A percentile compares a stretch with the other conserved stretches of the same genome.
phyloP scores from a whole-genome alignment of 2,113 vertebrate species.

The Marcusenius ussheri region DNA sequence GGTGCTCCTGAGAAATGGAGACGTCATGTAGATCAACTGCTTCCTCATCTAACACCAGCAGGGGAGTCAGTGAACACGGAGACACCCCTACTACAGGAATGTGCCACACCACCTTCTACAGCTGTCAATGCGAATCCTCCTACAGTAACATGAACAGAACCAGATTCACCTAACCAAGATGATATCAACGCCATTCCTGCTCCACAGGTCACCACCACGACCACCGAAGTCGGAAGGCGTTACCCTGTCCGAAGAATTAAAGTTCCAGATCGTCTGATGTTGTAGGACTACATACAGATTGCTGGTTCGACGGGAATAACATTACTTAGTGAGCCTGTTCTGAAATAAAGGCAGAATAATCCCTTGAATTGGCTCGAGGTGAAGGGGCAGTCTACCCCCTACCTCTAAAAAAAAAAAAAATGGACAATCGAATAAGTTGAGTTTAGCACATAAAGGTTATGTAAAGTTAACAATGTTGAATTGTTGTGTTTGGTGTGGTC shows the following conservation, averaged over 20 bases:
- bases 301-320: neutral
- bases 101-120: too few relatives aligned
- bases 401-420: too few relatives aligned
- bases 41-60: neutral
- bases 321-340: neutral
- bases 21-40: neutral
- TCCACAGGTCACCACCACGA: neutral
- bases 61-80: too few relatives aligned
- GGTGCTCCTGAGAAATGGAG: too few relatives aligned
- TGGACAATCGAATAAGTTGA: too few relatives aligned
- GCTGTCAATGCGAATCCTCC: neutral
- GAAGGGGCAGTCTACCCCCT: neutral
- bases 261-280: neutral
- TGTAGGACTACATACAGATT: neutral
- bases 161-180: neutral
- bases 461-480: too few relatives aligned
- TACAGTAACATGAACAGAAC: neutral
- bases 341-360: neutral
- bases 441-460: too few relatives aligned
- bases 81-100: too few relatives aligned
- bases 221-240: neutral
- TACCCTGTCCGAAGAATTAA: neutral
- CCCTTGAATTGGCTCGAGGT: neutral
- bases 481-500: too few relatives aligned
- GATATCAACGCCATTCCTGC: neutral